phyloP scores from a whole-genome alignment of 2,113 vertebrate species.

The Ploceus nigricollis region DNA sequence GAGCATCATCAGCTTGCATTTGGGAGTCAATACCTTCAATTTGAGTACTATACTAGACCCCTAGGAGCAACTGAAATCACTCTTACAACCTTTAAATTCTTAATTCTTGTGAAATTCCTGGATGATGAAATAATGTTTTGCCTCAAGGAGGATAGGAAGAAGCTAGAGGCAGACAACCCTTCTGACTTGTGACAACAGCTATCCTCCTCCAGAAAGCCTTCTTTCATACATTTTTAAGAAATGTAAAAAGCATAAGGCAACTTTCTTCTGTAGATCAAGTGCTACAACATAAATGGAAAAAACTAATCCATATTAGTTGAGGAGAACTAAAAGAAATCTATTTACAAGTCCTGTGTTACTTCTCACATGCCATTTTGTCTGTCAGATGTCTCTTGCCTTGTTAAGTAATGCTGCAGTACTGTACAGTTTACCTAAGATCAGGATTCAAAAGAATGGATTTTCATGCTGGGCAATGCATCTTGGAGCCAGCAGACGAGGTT shows the following conservation, averaged over 20 bases:
- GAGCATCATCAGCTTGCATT: background rate
- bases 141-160: background rate
- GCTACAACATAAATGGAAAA: background rate
- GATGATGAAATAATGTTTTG: background rate
- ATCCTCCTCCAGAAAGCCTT: background rate
- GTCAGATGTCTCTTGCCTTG: background rate
- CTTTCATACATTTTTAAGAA: background rate
- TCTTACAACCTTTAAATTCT: background rate
- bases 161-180: background rate
- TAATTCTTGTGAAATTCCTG: background rate
- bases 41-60: background rate
- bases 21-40: background rate
- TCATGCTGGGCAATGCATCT: background rate
- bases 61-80: background rate
- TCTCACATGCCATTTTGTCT: background rate
- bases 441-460: background rate
- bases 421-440: background rate
- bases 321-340: background rate
- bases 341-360: background rate
- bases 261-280: background rate
- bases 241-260: background rate
- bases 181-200: background rate
- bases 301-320: background rate
- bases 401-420: background rate
- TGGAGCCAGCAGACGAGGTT: rapidly evolving